Evolutionary conservation across 1,140 invertebrate species (phyloP).

Genomic region (Caerostris darwini): DNA sequence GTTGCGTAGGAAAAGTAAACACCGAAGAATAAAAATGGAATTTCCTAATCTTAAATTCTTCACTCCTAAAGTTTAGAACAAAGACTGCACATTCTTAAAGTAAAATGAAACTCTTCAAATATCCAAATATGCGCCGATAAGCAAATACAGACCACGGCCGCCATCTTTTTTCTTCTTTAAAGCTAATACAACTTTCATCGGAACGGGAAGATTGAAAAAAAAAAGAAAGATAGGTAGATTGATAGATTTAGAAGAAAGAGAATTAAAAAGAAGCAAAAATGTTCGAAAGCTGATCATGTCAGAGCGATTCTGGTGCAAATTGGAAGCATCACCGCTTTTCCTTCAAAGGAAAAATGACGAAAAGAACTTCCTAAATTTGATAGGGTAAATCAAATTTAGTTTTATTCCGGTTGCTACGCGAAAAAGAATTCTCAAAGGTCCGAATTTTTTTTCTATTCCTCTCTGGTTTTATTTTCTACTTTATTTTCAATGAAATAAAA

Average conservation of each 20-base stretch:
- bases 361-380: conserved; percentile 42
- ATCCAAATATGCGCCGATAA: conserved; percentile 4
- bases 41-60: not conserved
- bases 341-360: not conserved
- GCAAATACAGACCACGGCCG: not conserved
- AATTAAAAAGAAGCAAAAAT: conserved; percentile 6
- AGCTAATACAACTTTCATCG: not conserved
- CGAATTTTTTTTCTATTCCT: not conserved
- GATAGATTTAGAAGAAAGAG: not conserved
- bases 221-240: not conserved
- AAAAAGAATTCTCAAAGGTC: not conserved
- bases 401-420: not conserved
- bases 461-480: not conserved
- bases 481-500: not conserved
- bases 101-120: not conserved
- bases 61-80: not conserved
- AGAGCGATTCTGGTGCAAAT: conserved; percentile 10
- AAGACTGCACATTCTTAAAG: not conserved
- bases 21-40: no score
- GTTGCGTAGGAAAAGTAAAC: no score
- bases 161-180: not conserved
- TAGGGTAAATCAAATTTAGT: conserved; percentile 45
- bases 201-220: not conserved
- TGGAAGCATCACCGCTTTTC: not conserved
- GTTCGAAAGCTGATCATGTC: not conserved